A percentile compares a stretch with the other conserved stretches of the same genome.
Evolutionary conservation across 2,888 invertebrate species (phyloP).

Genomic region (Lapara coniferarum): DNA sequence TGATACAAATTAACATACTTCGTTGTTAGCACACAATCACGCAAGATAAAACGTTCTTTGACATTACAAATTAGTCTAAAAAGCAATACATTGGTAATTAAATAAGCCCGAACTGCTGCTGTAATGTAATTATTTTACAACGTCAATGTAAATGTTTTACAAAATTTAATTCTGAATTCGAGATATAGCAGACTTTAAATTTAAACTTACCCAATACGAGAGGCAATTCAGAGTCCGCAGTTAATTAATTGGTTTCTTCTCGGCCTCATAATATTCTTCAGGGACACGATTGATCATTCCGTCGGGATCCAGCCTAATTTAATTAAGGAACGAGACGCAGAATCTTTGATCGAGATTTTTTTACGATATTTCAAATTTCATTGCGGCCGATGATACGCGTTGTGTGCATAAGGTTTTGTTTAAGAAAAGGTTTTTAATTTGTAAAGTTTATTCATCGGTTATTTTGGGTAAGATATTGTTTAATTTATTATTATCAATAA

Average conservation of each 20-base stretch:
- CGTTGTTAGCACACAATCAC: background rate
- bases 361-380: conserved; percentile 1
- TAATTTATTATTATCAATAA: too few species aligned
- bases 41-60: background rate
- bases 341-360: conserved; percentile 22
- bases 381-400: background rate
- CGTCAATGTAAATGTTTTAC: conserved; percentile 22
- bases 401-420: background rate
- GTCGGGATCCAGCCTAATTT: conserved; percentile 51
- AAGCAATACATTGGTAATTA: conserved; percentile 11
- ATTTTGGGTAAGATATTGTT: background rate
- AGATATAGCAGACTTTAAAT: conserved; percentile 27
- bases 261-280: conserved; percentile 58
- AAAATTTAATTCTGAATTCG: conserved; percentile 22
- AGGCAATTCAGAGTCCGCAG: conserved; percentile 47
- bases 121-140: conserved; percentile 16
- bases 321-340: conserved; percentile 46
- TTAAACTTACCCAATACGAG: conserved; percentile 34
- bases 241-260: conserved; percentile 68
- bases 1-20: background rate
- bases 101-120: background rate
- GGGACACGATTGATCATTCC: conserved; percentile 63
- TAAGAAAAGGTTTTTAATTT: background rate
- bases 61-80: background rate
- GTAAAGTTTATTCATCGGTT: background rate